Conservation (phyloP, 2,888 invertebrate genomes). For the Coelinius sp. region DNA sequence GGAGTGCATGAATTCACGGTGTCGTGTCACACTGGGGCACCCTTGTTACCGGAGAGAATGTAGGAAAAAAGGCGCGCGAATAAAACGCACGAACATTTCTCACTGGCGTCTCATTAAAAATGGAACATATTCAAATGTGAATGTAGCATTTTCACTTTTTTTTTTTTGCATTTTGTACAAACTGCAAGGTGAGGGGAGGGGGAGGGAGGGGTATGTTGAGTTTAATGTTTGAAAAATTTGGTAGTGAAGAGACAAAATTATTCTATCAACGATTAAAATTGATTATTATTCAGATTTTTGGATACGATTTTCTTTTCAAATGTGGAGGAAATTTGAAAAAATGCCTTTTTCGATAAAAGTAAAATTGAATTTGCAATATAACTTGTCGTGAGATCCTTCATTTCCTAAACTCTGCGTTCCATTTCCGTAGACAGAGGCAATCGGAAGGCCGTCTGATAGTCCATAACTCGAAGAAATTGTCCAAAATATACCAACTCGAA, state of each 20-base stretch:
- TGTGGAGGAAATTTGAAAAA: background rate
- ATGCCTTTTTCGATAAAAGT: background rate
- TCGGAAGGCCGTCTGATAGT: slow-evolving; percentile 7
- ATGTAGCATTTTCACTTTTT: slow-evolving; percentile 1
- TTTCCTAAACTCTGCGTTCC: slow-evolving; percentile 1
- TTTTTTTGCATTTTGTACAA: background rate
- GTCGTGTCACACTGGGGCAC: background rate
- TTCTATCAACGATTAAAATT: background rate
- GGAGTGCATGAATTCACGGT: background rate
- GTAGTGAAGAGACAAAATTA: background rate
- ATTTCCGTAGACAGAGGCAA: background rate
- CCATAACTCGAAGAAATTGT: background rate
- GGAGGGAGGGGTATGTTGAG: too few species aligned
- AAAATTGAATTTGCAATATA: background rate
- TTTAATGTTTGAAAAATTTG: too few species aligned
- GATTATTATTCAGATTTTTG: too few species aligned
- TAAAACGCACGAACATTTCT: background rate
- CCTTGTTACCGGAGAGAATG: background rate
- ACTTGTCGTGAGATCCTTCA: background rate
- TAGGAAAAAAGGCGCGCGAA: slow-evolving; percentile 6
- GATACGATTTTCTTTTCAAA: too few species aligned
- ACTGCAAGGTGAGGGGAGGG: too few species aligned
- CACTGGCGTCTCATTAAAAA: slow-evolving; percentile 30
- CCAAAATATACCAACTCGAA: background rate
- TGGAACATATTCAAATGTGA: slow-evolving; percentile 21